Evolutionary conservation across 1,140 invertebrate genomes (phyloP), one percentile per base, ranked within the genome.

Genomic region (Lepidostoma basale): DNA sequence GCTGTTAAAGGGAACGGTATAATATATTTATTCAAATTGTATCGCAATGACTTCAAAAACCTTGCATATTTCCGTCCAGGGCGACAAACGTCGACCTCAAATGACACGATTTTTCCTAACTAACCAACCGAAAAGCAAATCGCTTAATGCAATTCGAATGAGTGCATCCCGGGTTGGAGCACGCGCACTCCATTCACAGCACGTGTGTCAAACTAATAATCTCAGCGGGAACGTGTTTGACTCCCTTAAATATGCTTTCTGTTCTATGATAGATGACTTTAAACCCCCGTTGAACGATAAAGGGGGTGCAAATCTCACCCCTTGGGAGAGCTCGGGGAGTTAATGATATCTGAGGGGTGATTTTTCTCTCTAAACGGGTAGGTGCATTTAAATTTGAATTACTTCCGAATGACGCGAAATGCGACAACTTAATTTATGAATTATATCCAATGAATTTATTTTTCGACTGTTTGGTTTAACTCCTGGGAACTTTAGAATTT

Each of bases 231-330:
- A 23, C 14, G 20, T 9, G 44, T 47, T 47, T 47, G 44, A 47
- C 44, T 47, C 49, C 49, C 23, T 12, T 30, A 28, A 54, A 54
- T 54, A 54, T 54, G 49, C 33, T 28, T n/a, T 12, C n/a, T 54
- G 49, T 14, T 54, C 14, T 54, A 54, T 54, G 49, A 54, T 54
- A 30, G 49, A 54, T 54, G 49, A 54, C 26, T 54, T 47, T 54
- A 30, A 54, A 16, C 49, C 49, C 26, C 49, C 5, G 25, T 54
- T 54, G 20, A 54, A 54, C 33, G 26, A 54, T 28, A 54, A 28
- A 54, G 26, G 25, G 49, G 49, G 25, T 54, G 49, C n/a, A 18
- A 54, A 54, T 54, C n/a, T 9, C 49, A 25, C 49, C 49, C 33
- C 49, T 54, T 28, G 49, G 49, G 49, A 54, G 49, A 54, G 49